Conservation (phyloP, 2,797 vertebrate genomes). For the Halcyon leucocephala region DNA sequence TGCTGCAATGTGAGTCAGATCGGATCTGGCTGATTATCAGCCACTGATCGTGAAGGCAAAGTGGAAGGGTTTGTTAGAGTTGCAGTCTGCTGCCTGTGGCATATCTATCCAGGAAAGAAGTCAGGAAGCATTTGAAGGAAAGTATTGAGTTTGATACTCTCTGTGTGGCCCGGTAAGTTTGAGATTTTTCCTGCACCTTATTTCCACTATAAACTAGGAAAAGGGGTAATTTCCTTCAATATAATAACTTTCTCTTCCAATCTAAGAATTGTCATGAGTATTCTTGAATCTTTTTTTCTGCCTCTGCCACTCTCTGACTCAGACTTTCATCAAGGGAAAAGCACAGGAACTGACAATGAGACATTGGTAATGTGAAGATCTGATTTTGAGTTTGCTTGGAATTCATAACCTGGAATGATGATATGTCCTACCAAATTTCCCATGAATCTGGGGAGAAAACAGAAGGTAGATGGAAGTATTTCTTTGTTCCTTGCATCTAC, state of each 20-base stretch:
- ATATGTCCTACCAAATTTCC: not conserved
- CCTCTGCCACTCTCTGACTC: not conserved
- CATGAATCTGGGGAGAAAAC: not conserved
- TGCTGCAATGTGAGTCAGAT: not conserved
- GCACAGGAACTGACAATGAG: not conserved
- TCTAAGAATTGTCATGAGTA: not conserved
- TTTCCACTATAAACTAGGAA: not conserved
- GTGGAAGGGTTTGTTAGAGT: not conserved
- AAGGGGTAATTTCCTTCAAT: not conserved
- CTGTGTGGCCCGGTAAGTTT: conserved; percentile 25
- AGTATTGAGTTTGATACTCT: not conserved
- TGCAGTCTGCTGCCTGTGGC: not conserved
- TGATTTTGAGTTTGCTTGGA: not conserved
- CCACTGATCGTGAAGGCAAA: not conserved
- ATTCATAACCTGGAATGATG: not conserved
- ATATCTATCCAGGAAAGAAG: conserved; percentile 29
- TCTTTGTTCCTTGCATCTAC: not conserved
- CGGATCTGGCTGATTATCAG: not conserved
- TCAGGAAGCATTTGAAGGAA: conserved; percentile 29
- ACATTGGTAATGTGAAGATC: not conserved
- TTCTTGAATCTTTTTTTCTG: not conserved
- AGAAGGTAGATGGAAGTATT: not conserved
- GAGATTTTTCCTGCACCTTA: conserved; percentile 13
- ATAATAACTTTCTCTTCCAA: not conserved
- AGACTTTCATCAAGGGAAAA: not conserved